Conservation (phyloP, 2,888 invertebrate genomes). For the Drosophila emarginata region DNA sequence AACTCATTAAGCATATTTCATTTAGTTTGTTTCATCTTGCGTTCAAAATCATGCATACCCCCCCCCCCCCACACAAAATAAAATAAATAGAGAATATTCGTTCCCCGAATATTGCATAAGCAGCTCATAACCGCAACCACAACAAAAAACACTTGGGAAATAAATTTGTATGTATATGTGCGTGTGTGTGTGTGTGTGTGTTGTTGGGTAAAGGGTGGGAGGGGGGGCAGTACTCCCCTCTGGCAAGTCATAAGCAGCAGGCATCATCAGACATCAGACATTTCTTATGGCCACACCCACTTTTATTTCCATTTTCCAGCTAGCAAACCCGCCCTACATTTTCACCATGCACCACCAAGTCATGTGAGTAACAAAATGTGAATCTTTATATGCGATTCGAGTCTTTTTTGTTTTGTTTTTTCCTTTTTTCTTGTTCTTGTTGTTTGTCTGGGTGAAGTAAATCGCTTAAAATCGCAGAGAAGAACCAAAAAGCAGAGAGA, state of each 20-base stretch:
- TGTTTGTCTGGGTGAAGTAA: conserved; percentile 22
- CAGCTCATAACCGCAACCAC: conserved; percentile 47
- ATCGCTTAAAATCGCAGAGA: conserved; percentile 27
- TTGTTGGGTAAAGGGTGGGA: background rate
- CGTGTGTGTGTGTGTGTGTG: too few species aligned
- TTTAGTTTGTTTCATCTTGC: too few species aligned
- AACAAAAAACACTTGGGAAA: conserved; percentile 52
- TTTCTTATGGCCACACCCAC: background rate
- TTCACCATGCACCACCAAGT: background rate
- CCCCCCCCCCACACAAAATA: background rate
- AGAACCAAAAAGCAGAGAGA: conserved; percentile 29
- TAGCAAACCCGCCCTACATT: background rate
- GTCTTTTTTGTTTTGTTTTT: conserved; percentile 27
- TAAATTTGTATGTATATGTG: conserved; percentile 5
- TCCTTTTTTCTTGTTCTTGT: background rate
- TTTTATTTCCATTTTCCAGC: background rate
- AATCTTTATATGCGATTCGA: conserved; percentile 53
- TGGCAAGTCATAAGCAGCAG: conserved; percentile 50
- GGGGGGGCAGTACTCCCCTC: conserved; percentile 21
- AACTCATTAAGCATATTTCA: too few species aligned
- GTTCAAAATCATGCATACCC: too few species aligned
- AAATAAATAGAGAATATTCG: background rate
- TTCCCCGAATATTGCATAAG: conserved; percentile 54
- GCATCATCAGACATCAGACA: conserved; percentile 25
- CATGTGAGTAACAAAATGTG: conserved; percentile 44